These are phyloP conservation scores for Orycteropus afer DNA, from an alignment of 2,113 vertebrate genomes.

Conservation along the genomic window DNA sequence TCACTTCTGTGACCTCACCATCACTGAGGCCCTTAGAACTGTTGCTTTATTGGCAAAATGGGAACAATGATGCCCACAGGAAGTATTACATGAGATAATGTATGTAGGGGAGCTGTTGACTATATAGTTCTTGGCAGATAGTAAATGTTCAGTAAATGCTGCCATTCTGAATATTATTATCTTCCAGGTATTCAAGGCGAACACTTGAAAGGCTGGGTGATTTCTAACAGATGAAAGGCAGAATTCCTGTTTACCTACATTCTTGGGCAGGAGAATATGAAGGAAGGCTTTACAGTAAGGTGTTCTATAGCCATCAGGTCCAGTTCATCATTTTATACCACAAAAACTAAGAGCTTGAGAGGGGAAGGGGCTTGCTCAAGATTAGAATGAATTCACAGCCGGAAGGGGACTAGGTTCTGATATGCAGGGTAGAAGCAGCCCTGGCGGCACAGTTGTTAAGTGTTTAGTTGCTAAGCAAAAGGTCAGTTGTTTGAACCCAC, in stretches of 20 bases:
- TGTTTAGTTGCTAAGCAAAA: too few relatives aligned
- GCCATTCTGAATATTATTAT: neutral
- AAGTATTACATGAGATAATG: neutral
- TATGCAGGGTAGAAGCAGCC: neutral
- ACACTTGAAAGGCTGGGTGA: neutral
- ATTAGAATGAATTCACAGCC: neutral
- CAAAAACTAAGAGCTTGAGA: neutral
- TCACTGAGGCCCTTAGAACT: too few relatives aligned
- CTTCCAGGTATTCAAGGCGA: neutral
- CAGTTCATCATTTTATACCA: neutral
- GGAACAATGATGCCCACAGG: neutral
- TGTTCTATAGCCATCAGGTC: neutral
- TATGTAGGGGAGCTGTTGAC: too few relatives aligned
- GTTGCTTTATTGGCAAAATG: neutral
- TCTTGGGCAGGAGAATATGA: neutral
- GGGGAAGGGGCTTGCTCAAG: neutral
- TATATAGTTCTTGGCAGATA: neutral
- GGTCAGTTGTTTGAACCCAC: too few relatives aligned
- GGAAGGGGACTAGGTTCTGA: neutral
- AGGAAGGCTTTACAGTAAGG: neutral
- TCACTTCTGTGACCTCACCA: neutral
- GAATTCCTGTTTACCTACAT: neutral
- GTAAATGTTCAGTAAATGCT: neutral
- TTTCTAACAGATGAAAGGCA: neutral
- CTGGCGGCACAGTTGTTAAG: neutral